Evolutionary conservation across 2,888 invertebrate species (phyloP), one percentile per base, ranked within the genome.

Genomic region (Orthosia gothica): DNA sequence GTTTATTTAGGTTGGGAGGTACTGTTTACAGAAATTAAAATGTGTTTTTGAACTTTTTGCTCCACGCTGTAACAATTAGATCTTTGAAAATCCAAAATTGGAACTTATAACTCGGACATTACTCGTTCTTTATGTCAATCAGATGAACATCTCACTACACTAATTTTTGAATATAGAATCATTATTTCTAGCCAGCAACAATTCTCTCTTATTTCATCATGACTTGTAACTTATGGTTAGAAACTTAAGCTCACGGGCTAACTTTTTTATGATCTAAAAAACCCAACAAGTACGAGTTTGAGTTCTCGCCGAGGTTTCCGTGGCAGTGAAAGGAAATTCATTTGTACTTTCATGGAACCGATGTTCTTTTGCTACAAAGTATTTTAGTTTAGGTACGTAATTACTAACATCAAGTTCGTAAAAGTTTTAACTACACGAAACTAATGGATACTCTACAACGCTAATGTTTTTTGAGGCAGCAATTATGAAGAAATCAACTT

Each of bases 241-340:
- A 65, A 66, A 66, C 58, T 40, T 58, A 57, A 69, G 20, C 20
- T 15, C 23, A n/a, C 9, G 1, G 45, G 59, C 26, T 52, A 61
- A 70, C 65, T 54, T 61, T 62, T 70, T 77, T 50, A 70, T 65
- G 66, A 77, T 67, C 40, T 57, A 61, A 74, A 70, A 76, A 73
- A 61, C 59, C 70, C 16, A 63, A 57, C 64, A 63, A 52, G 62
- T 66, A 58, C 55, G 5, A 69, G 68, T 82, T 79, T 61, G n/a
- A 78, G 70, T 74, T 79, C 65, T 52, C 50, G 18, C 58, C 49
- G 70, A 70, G 70, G 70, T 82, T 82, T 74, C 68, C 67, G n/a
- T 32, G 26, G 78, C 55, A 66, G 65, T 71, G 62, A 70, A 70
- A 79, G 66, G 52, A 79, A 79, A 74, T 82, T 74, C 74, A 79